Percentiles rank a stretch among this genome's conserved stretches.
phyloP scores from a whole-genome alignment of 2,797 vertebrate species.

The Somateria mollissima region DNA sequence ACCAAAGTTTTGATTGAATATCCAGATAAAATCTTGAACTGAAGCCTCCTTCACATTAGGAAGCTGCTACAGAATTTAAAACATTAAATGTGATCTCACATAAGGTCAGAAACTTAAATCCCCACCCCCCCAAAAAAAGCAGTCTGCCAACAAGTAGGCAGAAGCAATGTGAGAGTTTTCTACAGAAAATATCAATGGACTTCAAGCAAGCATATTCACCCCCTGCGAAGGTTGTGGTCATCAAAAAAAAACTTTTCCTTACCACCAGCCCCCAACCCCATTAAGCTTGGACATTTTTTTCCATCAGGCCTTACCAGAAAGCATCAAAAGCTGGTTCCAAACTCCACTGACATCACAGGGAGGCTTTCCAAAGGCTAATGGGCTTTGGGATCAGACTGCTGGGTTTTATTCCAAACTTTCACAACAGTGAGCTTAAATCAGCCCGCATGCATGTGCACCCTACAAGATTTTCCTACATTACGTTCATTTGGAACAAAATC shows the following conservation, averaged over 20 bases:
- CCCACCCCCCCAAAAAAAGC: rapidly evolving
- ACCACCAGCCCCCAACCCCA: not conserved
- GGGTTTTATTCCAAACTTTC: constrained; percentile 33
- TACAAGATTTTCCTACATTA: constrained; percentile 46
- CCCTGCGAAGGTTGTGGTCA: not conserved
- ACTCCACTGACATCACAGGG: constrained; percentile 63
- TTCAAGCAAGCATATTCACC: not conserved
- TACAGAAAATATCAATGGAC: not conserved
- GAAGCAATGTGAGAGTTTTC: not conserved
- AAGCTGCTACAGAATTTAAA: constrained; percentile 3
- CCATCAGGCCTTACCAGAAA: constrained; percentile 38
- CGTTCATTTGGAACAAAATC: not conserved
- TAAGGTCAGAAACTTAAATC: not conserved
- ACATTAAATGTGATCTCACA: not conserved
- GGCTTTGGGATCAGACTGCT: constrained; percentile 50
- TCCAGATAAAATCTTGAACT: not conserved
- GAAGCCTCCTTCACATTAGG: not conserved
- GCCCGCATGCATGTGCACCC: rapidly evolving
- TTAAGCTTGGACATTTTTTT: constrained; percentile 46
- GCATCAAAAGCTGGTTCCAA: constrained; percentile 48
- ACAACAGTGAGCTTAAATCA: not conserved
- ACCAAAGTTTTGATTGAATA: not conserved
- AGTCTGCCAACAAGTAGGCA: not conserved
- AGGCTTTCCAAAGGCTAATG: constrained; percentile 67
- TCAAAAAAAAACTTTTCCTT: constrained; percentile 37